Base-by-base conservation (phyloP, 2,888 invertebrate genomes). In the Lepidochitona cinerea region DNA sequence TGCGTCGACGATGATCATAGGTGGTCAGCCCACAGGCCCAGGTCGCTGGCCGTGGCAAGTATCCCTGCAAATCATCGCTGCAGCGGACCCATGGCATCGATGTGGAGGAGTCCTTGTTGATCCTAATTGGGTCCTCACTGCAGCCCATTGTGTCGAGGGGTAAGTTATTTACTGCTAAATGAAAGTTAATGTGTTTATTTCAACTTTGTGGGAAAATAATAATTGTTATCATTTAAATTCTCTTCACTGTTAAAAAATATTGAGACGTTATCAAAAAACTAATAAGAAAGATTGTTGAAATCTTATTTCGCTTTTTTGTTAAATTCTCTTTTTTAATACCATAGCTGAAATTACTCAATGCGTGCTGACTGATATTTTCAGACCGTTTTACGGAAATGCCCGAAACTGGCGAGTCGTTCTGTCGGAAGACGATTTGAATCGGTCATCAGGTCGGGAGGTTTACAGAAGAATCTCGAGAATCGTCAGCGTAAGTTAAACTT, bases 31-130 rank as follows among this genome's bases (percentile, higher is more conserved):
- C 1, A 75, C 79, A 1, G 26, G 70, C 0, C 73, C 73, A 0
- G 79, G 79, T 7, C 75, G 74, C 67, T 81, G 82, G 81, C 80
- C 81, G 4, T 82, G 82, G 82, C 82, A 81, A 69, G 82, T 78
- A 67, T 81, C 80, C 14, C 74, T 82, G 33, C 80, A 81, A 68
- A 78, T 82, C 65, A 74, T 79, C 33, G 72, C 75, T 12, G 74
- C 78, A 2, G 69, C 68, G 14, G 72, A 75, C 9, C 77, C 79
- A 2, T 79, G 77, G 79, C 82, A 80, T 59, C 36, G 80, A 26
- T 82, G 82, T 70, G 82, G 82, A 0, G 82, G 82, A 0, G 80
- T 80, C 23, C 72, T 82, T 14, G 73, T 82, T 4, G 79, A 82
- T 66, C 74, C 75, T 14, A 59, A 68, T 32, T 82, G 82, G 82